phyloP scores from a whole-genome alignment of 2,888 invertebrate genomes.

The Eutolmus rufibarbis region DNA sequence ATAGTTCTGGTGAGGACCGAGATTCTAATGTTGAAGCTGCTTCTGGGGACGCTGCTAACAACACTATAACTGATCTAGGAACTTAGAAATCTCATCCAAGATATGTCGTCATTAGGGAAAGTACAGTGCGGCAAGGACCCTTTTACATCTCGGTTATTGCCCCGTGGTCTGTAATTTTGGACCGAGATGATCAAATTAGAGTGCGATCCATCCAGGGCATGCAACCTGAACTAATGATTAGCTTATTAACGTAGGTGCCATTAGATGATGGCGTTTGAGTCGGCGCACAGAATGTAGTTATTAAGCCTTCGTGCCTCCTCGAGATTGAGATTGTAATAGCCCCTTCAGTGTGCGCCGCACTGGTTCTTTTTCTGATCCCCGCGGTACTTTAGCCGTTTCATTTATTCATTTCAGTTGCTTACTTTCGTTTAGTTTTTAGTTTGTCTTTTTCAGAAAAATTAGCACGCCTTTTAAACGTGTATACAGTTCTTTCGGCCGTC shows the following conservation, averaged over 20 bases:
- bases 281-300: background rate
- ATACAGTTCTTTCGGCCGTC: background rate
- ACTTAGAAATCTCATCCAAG: background rate
- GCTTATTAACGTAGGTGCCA: slow-evolving; percentile 29
- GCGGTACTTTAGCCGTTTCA: background rate
- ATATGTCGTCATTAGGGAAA: slow-evolving; percentile 22
- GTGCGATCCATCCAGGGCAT: slow-evolving; percentile 3
- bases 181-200: slow-evolving; percentile 16
- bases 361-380: background rate
- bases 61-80: slow-evolving; percentile 1
- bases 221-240: slow-evolving; percentile 30
- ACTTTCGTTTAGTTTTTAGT: background rate
- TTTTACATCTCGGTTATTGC: slow-evolving; percentile 6
- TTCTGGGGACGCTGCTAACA: slow-evolving; percentile 16
- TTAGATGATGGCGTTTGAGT: slow-evolving; percentile 26
- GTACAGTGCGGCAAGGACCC: background rate
- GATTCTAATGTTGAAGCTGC: slow-evolving; percentile 4
- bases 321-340: slow-evolving; percentile 3
- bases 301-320: slow-evolving; percentile 1
- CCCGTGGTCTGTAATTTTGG: slow-evolving; percentile 15
- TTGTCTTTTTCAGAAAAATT: background rate
- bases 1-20: slow-evolving; percentile 19
- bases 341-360: background rate
- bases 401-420: slow-evolving; percentile 1
- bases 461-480: background rate